Percentiles rank a stretch among this genome's conserved stretches.
phyloP scores from a whole-genome alignment of 2,797 vertebrate genomes.

The Thamnophis elegans region DNA sequence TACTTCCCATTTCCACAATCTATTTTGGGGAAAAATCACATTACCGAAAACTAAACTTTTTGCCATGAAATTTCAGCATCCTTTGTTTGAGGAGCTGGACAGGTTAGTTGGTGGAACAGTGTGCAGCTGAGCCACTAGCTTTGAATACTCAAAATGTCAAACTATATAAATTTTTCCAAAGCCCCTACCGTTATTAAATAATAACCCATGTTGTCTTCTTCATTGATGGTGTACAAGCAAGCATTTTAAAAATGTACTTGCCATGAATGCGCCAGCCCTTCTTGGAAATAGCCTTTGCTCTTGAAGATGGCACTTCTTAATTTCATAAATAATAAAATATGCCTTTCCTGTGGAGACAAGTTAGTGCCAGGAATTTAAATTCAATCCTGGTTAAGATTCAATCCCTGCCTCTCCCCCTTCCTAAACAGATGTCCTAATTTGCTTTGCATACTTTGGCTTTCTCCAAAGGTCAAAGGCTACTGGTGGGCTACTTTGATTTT shows the following conservation, averaged over 20 bases:
- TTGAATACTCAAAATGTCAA: background rate
- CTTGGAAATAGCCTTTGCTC: slow-evolving; percentile 2
- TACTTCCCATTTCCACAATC: background rate
- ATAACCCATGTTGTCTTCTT: no score
- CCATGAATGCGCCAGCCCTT: background rate
- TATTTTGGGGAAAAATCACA: background rate
- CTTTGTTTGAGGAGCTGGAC: background rate
- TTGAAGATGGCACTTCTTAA: slow-evolving; percentile 42
- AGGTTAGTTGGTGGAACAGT: fast-evolving
- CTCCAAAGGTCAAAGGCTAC: slow-evolving; percentile 62
- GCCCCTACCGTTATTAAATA: slow-evolving; percentile 12
- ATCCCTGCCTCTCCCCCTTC: slow-evolving; percentile 36
- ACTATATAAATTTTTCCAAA: no score
- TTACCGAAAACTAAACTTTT: background rate
- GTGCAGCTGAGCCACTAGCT: background rate
- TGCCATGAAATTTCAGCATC: background rate
- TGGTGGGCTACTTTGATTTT: slow-evolving; percentile 37
- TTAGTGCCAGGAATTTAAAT: no score
- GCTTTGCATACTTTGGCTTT: slow-evolving; percentile 47
- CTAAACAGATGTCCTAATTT: slow-evolving; percentile 51
- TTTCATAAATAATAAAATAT: slow-evolving; percentile 54
- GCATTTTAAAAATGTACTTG: background rate
- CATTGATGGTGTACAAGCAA: background rate
- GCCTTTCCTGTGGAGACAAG: slow-evolving; percentile 52
- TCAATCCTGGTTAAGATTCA: no score